These are phyloP conservation scores for Turritopsis rubra DNA, from an alignment of 30 jellyfish, hydroid and myxozoan genomes.

Conservation along the genomic window DNA sequence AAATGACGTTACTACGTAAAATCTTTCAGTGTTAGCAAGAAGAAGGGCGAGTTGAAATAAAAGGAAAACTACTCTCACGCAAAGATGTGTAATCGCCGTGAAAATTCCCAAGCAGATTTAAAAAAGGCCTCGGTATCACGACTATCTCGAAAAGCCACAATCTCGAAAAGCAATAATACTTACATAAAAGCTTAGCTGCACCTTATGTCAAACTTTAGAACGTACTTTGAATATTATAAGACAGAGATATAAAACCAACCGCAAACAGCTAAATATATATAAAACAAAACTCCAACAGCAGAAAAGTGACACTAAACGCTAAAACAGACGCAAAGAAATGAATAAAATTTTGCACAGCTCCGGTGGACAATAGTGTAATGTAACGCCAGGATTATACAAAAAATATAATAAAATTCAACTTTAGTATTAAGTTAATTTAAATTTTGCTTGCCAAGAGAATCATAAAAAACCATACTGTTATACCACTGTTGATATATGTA, in stretches of 20 bases:
- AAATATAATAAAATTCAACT: neutral
- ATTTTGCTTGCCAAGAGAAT: too few relatives aligned
- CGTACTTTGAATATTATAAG: neutral
- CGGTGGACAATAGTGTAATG: neutral
- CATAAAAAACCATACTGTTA: neutral
- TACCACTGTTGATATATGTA: neutral
- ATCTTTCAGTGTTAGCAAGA: neutral
- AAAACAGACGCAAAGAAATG: neutral
- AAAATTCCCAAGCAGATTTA: too few relatives aligned
- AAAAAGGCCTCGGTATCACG: too few relatives aligned
- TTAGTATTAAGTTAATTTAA: too few relatives aligned
- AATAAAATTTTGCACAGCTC: neutral
- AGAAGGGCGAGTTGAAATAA: too few relatives aligned
- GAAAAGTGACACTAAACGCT: neutral
- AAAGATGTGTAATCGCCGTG: too few relatives aligned
- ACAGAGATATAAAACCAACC: neutral
- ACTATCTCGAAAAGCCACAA: neutral
- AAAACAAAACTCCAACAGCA: neutral
- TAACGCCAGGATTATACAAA: too few relatives aligned
- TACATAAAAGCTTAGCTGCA: neutral
- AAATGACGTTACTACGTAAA: too few relatives aligned
- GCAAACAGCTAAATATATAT: neutral
- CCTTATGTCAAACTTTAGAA: neutral
- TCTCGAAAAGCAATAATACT: neutral
- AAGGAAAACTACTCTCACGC: neutral